These are phyloP conservation scores for Rachycentron canadum DNA, from an alignment of 2,797 vertebrate species.

Conservation along the genomic window DNA sequence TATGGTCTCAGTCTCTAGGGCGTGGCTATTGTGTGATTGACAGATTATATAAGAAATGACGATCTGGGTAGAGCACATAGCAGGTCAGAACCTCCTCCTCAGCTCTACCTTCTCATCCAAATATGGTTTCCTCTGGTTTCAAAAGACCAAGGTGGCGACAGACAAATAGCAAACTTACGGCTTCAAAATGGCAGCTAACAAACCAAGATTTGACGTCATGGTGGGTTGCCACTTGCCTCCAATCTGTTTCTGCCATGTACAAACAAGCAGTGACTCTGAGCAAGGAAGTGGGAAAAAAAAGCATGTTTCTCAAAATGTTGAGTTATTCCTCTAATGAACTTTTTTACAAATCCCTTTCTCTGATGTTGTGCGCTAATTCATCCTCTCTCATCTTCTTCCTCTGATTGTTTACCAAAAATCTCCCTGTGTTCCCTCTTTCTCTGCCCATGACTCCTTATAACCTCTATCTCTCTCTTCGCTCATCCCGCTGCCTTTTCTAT, in stretches of 20 bases:
- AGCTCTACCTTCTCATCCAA: too few species aligned
- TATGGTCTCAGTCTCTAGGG: too few species aligned
- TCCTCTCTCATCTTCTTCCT: constrained; percentile 21
- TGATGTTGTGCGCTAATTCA: constrained; percentile 26
- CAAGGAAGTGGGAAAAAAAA: neutral
- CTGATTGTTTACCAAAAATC: constrained; percentile 30
- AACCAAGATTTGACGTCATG: too few species aligned
- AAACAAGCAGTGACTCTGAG: neutral
- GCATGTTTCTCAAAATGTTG: neutral
- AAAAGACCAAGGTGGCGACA: too few species aligned
- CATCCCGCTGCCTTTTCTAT: constrained; percentile 45
- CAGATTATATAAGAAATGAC: too few species aligned
- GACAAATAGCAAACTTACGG: too few species aligned
- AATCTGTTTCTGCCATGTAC: neutral
- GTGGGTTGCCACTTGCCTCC: too few species aligned
- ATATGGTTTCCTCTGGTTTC: too few species aligned
- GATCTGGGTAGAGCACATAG: too few species aligned
- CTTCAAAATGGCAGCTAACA: too few species aligned
- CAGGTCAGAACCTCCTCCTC: too few species aligned
- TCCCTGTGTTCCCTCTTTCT: constrained; percentile 18
- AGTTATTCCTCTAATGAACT: constrained; percentile 31
- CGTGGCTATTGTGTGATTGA: too few species aligned
- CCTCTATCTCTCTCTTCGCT: constrained; percentile 47
- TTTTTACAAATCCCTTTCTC: constrained; percentile 27
- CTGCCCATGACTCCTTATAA: constrained; percentile 30